Percentiles rank a stretch among this genome's conserved stretches.
Conservation (phyloP, 2,113 vertebrate genomes). For the Origma solitaria region DNA sequence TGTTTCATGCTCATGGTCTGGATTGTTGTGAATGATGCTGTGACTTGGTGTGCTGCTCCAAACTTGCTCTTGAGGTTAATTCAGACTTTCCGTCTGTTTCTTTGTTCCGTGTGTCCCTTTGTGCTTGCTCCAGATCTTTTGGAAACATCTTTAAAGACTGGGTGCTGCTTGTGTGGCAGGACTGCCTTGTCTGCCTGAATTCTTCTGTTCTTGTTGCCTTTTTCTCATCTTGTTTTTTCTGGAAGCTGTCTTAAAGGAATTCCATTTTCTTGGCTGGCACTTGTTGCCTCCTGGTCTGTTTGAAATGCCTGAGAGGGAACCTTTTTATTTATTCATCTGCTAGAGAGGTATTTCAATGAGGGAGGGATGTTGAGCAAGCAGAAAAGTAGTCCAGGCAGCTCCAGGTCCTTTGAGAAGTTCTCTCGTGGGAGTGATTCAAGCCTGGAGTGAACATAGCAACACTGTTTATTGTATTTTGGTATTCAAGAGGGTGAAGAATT, state of each 20-base stretch:
- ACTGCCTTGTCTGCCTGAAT: not conserved
- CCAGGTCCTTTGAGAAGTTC: not conserved
- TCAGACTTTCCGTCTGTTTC: not conserved
- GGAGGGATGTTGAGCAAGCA: conserved; percentile 19
- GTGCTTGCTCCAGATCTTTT: not conserved
- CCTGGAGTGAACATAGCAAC: conserved; percentile 9
- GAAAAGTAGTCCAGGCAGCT: not conserved
- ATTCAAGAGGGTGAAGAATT: not conserved
- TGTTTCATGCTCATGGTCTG: not conserved
- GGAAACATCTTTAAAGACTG: not conserved
- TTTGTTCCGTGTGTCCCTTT: not conserved
- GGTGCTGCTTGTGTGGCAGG: not conserved
- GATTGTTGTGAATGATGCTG: not conserved
- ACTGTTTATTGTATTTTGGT: conserved; percentile 11
- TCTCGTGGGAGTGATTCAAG: not conserved
- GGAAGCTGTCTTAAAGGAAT: not conserved
- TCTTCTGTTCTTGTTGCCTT: not conserved
- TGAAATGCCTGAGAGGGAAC: not conserved
- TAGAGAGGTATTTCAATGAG: not conserved
- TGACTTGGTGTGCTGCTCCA: not conserved
- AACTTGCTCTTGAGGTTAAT: not conserved
- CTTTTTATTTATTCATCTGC: conserved; percentile 2
- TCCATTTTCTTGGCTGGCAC: not conserved
- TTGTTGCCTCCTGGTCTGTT: not conserved
- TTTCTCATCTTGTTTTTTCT: not conserved